Evolutionary conservation across 2,113 vertebrate species (phyloP).

Genomic region (Chaetops frenatus): DNA sequence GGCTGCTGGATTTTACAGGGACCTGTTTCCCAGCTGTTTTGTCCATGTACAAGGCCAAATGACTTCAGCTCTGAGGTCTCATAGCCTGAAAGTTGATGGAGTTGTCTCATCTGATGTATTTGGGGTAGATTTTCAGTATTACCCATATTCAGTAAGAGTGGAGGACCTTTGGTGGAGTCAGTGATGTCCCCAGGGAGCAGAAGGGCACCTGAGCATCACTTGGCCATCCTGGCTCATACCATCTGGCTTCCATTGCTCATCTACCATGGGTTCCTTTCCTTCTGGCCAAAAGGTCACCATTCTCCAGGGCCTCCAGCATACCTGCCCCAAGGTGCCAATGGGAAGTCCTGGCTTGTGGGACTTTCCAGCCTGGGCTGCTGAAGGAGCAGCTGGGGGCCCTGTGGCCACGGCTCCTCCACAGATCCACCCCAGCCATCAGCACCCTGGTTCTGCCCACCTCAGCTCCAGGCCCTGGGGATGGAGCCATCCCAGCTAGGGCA

Average conservation of each 20-base stretch:
- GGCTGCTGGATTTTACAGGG: rapidly evolving
- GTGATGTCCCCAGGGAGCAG: neutral
- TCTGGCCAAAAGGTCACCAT: neutral
- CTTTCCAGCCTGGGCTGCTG: neutral
- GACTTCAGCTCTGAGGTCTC: neutral
- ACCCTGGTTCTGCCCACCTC: neutral
- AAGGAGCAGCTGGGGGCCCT: neutral
- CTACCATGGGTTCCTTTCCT: neutral
- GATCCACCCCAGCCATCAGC: neutral
- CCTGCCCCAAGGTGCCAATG: rapidly evolving
- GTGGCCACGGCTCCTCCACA: rapidly evolving
- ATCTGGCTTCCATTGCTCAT: neutral
- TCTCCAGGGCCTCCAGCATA: rapidly evolving
- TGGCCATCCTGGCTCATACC: neutral
- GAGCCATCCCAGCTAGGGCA: neutral
- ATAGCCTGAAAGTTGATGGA: neutral
- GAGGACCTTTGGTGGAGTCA: neutral
- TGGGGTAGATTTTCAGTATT: neutral
- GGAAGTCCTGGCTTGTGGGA: neutral
- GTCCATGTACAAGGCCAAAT: rapidly evolving
- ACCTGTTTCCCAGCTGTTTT: neutral
- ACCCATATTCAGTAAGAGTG: rapidly evolving
- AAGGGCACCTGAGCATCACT: neutral
- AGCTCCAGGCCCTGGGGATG: neutral
- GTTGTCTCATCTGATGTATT: neutral